Evolutionary conservation across 2,113 vertebrate genomes (phyloP).

Genomic region (Aldabrachelys gigantea): DNA sequence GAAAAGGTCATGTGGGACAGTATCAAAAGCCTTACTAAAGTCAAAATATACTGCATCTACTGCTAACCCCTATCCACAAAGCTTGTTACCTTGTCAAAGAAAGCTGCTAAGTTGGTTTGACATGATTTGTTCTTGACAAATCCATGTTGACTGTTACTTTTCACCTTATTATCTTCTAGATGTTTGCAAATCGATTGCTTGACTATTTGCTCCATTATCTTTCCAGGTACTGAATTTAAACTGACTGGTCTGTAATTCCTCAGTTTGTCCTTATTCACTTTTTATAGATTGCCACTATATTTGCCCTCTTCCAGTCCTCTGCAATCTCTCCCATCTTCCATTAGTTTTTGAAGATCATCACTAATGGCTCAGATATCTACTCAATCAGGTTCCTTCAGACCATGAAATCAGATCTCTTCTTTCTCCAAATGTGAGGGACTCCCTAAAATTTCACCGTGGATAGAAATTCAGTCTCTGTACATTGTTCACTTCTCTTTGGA

Average conservation of each 20-base stretch:
- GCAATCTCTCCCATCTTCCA: not conserved
- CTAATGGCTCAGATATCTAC: not conserved
- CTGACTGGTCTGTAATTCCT: not conserved
- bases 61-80: not conserved
- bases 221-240: not conserved
- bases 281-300: not conserved
- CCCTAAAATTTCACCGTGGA: not conserved
- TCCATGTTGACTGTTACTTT: not conserved
- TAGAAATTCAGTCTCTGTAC: not conserved
- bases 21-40: not conserved
- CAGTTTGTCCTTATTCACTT: not conserved
- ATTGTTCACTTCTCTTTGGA: not conserved
- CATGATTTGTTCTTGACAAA: not conserved
- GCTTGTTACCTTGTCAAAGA: not conserved
- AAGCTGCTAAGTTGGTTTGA: not conserved
- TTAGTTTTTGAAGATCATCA: not conserved
- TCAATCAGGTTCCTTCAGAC: not conserved
- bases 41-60: not conserved
- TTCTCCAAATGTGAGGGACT: not conserved
- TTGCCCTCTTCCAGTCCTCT: not conserved
- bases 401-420: not conserved
- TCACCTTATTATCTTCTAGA: not conserved
- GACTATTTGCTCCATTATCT: not conserved
- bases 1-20: not conserved
- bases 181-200: not conserved